Evolutionary conservation across 2,888 invertebrate species (phyloP), one percentile per base, ranked within the genome.

Genomic region (Aplocera efformata): DNA sequence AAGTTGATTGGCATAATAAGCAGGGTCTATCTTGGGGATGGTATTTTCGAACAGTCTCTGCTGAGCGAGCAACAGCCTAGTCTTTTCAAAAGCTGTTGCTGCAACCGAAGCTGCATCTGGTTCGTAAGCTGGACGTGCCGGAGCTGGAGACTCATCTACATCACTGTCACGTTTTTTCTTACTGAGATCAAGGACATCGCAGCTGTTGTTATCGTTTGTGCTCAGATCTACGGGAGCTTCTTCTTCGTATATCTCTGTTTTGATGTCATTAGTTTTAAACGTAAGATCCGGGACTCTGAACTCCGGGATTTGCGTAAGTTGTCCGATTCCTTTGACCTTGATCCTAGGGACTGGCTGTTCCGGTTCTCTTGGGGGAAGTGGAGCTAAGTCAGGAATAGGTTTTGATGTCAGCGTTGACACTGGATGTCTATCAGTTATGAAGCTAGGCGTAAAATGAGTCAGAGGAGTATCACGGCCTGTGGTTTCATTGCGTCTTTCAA

Each of bases 101-200:
- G 82, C 80, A 10, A 72, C 75, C 1, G 78, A 60, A 5, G 77
- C 66, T 21, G 76, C 68, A 32, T 80, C 84, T 25, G 77, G 69
- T 43, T 89, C 88, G 39, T 84, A 81, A 0, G 78, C 56, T 45
- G 90, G 88, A 56, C 91, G 85, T 1, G 90, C 85, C 43, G 70
- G 67, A 6, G 53, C 42, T 44, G 68, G 63, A 7, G 50, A 39
- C 36, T 81, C 80, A 10, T 82, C 77, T 31, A 70, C 66, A 36
- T 85, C 83, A 1, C 59, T 58, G 40, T 77, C 80, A 33, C 73
- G 79, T 72, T 90, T 91, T 77, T 95, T 96, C 67, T 94, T 94
- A 69, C 95, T 95, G 49, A 96, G 90, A 80, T 96, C 96, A 29
- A 96, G 85, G 3, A 94, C 95, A 72, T 94, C 94, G 50, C 85